A percentile compares a stretch with the other conserved stretches of the same genome.
phyloP scores from a whole-genome alignment of 2,888 invertebrate species.

The Melipona beecheii region DNA sequence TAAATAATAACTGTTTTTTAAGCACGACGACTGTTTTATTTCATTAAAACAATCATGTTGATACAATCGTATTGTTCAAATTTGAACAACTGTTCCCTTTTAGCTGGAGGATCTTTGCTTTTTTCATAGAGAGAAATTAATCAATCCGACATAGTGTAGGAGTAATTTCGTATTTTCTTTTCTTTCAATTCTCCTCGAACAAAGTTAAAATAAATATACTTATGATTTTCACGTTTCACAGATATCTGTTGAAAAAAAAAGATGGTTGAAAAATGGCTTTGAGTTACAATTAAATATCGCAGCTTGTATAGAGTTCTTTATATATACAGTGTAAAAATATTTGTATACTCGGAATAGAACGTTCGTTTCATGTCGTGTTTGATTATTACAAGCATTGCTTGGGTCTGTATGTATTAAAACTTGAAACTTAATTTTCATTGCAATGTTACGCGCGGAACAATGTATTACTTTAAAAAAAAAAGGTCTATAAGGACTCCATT shows the following conservation, averaged over 20 bases:
- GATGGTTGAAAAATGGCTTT: not conserved
- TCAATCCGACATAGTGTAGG: not conserved
- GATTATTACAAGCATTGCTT: too few species aligned
- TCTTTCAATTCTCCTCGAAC: not conserved
- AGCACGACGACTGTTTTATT: not conserved
- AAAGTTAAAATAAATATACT: not conserved
- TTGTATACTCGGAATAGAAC: too few species aligned
- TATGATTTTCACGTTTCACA: not conserved
- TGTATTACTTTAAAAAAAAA: too few species aligned
- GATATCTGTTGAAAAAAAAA: not conserved
- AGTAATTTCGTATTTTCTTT: slow-evolving; percentile 6
- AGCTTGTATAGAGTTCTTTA: not conserved
- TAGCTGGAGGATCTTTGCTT: too few species aligned
- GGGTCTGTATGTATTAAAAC: too few species aligned
- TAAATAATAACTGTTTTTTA: not conserved
- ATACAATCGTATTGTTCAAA: not conserved
- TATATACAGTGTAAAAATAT: too few species aligned
- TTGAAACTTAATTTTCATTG: too few species aligned
- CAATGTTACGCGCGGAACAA: too few species aligned
- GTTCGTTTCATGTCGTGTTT: too few species aligned
- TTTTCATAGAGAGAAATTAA: not conserved
- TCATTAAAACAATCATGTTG: too few species aligned
- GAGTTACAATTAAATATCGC: not conserved
- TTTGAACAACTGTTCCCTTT: not conserved
- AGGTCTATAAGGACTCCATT: too few species aligned